Evolutionary conservation across 1,140 invertebrate species (phyloP), one percentile per base, ranked within the genome.

Genomic region (Bombus polaris): DNA sequence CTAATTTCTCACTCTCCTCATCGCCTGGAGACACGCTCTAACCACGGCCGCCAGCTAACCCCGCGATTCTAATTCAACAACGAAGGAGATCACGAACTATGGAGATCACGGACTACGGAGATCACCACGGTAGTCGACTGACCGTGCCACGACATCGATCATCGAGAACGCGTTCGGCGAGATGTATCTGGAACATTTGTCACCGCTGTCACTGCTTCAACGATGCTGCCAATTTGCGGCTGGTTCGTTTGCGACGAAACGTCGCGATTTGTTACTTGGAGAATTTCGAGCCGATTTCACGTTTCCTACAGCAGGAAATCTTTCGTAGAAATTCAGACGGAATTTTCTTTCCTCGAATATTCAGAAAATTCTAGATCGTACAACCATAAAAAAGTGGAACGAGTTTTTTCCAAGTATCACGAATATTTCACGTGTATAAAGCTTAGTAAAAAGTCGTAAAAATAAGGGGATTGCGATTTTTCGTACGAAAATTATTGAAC

Each of bases 1-100:
- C 88, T 90, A 92, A 91, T 92, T 92, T 91, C 90, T 90, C 88
- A 81, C 87, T 83, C 78, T 37, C 32, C 65, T n/a, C 73, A 76
- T 83, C 68, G 75, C 44, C 75, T 77, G 47, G 82, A 88, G 77
- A 76, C 83, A 81, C 47, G 72, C 81, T 37, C 37, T 75, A 87
- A 87, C 81, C 81, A 62, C 73, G 18, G 25, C 59, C 79, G 76
- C 72, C 68, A 32, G n/a, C 12, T 66, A 78, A 78, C 42, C 37
- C n/a, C 25, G 66, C 59, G 71, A n/a, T 68, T 68, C 68, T 47
- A 62, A 44, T 35, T 8, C 53, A n/a, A 75, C 37, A 62, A 65
- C 35, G 57, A 39, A 68, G 70, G 71, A n/a, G 62, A 78, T 65
- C 77, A n/a, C 73, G 13, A 57, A 28, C 44, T 18, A 59, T 42